Evolutionary conservation across 1,140 invertebrate genomes (phyloP).

Genomic region (Dolichoris vasculosae): DNA sequence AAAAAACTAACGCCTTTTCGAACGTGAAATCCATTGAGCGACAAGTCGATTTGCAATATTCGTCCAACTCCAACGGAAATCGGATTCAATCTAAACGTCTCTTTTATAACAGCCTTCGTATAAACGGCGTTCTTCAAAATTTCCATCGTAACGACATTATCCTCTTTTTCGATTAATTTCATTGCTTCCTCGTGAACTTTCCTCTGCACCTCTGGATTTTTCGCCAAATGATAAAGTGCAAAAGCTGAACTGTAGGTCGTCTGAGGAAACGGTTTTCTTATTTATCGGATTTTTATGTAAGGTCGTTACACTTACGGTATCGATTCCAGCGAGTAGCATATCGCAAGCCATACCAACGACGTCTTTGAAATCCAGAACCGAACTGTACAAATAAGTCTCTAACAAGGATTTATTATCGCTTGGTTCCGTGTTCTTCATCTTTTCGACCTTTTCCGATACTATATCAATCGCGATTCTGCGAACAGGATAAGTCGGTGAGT

Average conservation of each 20-base stretch:
- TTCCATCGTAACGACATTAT: conserved; percentile 76
- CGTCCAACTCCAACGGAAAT: conserved; percentile 88
- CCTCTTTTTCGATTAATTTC: conserved; percentile 74
- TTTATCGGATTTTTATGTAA: conserved; percentile 22
- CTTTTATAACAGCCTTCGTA: conserved; percentile 87
- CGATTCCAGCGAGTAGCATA: conserved; percentile 88
- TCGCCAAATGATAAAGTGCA: conserved; percentile 86
- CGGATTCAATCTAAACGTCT: conserved; percentile 88
- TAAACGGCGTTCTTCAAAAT: conserved; percentile 80
- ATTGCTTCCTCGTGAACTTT: conserved; percentile 81
- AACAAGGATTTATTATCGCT: conserved; percentile 75
- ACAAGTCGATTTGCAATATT: conserved; percentile 82
- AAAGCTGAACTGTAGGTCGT: conserved; percentile 88
- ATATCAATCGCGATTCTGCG: conserved; percentile 81
- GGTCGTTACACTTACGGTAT: conserved; percentile 80
- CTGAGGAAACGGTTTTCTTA: conserved; percentile 73
- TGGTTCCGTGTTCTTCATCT: conserved; percentile 68
- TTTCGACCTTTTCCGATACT: conserved; percentile 76
- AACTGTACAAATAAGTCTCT: conserved; percentile 79
- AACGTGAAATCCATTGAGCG: conserved; percentile 88
- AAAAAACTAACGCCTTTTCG: conserved; percentile 84
- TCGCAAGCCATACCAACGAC: conserved; percentile 88
- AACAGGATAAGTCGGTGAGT: not conserved
- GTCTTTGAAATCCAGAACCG: conserved; percentile 84
- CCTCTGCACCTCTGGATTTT: conserved; percentile 83